Conservation (phyloP, 2,113 vertebrate genomes). For the Sylvicapra grimmia region DNA sequence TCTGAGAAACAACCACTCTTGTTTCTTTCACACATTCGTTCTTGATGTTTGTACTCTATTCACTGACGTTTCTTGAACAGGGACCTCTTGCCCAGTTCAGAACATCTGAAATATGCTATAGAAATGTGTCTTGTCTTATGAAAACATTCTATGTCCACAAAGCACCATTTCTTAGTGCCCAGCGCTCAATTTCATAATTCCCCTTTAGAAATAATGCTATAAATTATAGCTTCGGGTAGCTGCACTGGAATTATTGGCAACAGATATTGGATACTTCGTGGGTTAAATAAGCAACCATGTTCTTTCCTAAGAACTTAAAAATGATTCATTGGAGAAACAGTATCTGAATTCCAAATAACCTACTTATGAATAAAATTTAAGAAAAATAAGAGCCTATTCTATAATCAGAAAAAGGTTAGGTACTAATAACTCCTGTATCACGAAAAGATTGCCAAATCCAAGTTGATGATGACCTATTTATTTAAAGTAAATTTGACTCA, state of each 20-base stretch:
- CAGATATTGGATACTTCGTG: accelerated
- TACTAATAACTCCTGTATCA: not conserved
- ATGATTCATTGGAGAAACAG: not conserved
- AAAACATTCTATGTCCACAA: not conserved
- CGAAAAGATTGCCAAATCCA: not conserved
- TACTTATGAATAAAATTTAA: not conserved
- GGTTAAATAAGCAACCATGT: not conserved
- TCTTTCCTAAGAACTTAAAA: not conserved
- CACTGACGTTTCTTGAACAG: too few species aligned
- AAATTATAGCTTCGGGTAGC: accelerated
- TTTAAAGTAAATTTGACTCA: constrained; percentile 29
- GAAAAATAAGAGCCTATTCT: not conserved
- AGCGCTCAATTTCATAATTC: not conserved
- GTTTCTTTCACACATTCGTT: accelerated
- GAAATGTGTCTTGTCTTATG: not conserved
- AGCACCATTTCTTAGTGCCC: not conserved
- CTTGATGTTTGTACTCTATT: accelerated
- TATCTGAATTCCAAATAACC: not conserved
- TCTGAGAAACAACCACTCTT: accelerated
- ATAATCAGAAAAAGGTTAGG: not conserved
- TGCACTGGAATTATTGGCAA: not conserved
- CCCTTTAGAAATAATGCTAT: not conserved
- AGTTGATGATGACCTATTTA: constrained; percentile 16
- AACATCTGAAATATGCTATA: accelerated
- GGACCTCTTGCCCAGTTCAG: too few species aligned